phyloP scores from a whole-genome alignment of 2,113 vertebrate species.

The Pristiophorus japonicus region DNA sequence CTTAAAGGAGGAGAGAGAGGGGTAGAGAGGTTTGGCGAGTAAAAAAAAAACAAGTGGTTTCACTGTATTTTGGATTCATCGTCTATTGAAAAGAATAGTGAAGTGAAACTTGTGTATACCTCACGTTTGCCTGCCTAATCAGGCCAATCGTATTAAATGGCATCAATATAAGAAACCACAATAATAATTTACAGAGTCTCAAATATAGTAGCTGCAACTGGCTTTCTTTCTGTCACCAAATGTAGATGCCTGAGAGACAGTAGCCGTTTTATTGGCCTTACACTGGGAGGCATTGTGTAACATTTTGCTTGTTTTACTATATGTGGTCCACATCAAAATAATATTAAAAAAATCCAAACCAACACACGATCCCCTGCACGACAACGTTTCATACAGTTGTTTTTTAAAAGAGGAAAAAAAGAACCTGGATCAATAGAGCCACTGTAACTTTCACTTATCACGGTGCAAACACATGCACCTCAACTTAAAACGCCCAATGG shows the following conservation, averaged over 20 bases:
- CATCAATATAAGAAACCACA: background rate
- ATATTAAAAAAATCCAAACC: slow-evolving; percentile 12
- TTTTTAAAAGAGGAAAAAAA: background rate
- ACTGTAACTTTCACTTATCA: slow-evolving; percentile 15
- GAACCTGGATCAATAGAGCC: background rate
- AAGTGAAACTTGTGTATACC: background rate
- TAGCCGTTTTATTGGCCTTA: slow-evolving; percentile 17
- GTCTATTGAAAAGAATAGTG: too few relatives aligned
- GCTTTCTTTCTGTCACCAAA: background rate
- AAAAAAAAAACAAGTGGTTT: background rate
- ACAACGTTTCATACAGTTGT: slow-evolving; percentile 20
- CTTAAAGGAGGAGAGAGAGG: background rate
- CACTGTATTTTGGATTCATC: background rate
- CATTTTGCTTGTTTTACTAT: background rate
- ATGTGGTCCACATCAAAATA: slow-evolving; percentile 14
- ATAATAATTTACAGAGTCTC: slow-evolving; percentile 23
- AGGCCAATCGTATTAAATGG: slow-evolving; percentile 5
- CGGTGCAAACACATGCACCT: background rate
- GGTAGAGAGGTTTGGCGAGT: background rate
- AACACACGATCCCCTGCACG: background rate
- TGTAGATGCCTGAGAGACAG: background rate
- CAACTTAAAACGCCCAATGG: background rate
- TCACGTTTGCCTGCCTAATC: background rate
- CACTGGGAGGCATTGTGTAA: background rate
- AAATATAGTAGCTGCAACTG: background rate